Evolutionary conservation across 2,888 invertebrate species (phyloP).

Genomic region (Yponomeuta malinellus): DNA sequence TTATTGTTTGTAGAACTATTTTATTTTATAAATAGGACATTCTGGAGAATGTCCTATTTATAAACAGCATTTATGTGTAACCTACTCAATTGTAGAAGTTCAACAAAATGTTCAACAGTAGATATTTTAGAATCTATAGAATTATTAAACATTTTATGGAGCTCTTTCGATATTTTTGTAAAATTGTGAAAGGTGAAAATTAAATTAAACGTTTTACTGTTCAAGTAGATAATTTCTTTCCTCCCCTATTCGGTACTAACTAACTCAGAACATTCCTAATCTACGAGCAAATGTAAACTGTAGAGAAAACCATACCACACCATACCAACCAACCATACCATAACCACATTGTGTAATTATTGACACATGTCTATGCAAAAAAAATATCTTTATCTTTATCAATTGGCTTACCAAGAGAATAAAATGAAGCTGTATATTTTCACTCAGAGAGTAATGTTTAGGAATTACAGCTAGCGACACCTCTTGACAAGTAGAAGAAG

Average conservation of each 20-base stretch:
- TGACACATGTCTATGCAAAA: no score
- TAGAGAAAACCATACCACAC: neutral
- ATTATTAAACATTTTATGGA: neutral
- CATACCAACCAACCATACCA: no score
- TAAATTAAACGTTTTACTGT: neutral
- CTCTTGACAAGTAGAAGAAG: neutral
- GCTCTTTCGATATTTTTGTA: slow-evolving; percentile 3
- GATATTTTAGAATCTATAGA: no score
- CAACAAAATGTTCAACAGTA: neutral
- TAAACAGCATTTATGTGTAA: neutral
- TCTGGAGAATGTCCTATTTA: neutral
- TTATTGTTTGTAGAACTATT: neutral
- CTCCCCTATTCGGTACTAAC: neutral
- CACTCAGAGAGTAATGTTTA: no score
- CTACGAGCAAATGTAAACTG: no score
- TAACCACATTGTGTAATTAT: no score
- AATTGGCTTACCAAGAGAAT: no score
- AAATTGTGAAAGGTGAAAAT: neutral
- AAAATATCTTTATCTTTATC: no score
- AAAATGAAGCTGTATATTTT: no score
- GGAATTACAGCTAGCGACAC: neutral
- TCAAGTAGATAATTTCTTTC: neutral
- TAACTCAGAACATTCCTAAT: no score
- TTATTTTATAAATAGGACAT: neutral
- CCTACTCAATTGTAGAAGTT: neutral